Base-by-base conservation (phyloP, 2,797 vertebrate species). In the Prionace glauca region DNA sequence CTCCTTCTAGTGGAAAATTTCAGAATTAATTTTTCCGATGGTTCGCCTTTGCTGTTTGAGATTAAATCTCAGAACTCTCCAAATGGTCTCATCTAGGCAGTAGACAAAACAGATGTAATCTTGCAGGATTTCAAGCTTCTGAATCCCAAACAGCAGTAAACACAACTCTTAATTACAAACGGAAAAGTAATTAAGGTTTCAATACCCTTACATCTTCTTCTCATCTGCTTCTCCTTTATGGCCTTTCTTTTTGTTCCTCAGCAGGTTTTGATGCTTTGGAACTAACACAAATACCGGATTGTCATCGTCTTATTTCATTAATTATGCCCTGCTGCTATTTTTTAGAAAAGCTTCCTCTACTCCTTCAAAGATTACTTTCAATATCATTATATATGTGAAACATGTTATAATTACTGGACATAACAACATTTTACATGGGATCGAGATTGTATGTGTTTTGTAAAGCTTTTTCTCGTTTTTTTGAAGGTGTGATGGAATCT, bases 51-150 rank as follows among this genome's bases (percentile, higher is more conserved):
- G 26, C 71, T 94, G 71, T 77, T 95, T n/a, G 45, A 95, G 93
- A 77, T 95, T 74, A 77, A 74, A 74, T 95, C 93, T 77, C 20
- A 72, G 77, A 95, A 95, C 41, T 74, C 41, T 72, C 92, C 92
- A 94, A 91, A 95, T 77, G 93, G 45, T 77, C 74, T 95, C 71
- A 56, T 74, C 71, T 32, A 56, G 50, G 29, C 71, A 95, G 93
- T 72, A 77, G 93, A 74, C 93, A 77, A 95, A 95, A 95, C 93
- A 74, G 45, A 95, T 95, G 45, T 56, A 95, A 60, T 77, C 93
- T 95, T 74, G 12, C 71, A 56, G 29, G 29, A 95, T 95, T 95
- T 95, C 93, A 95, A 95, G 26, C 93, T 74, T 94, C 77, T 74
- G 71, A 77, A 77, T 71, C 93, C 93, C 93, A 77, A 95, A 50